Base-by-base conservation (phyloP, 23 tunicate genomes). In the Ascidia mentula region DNA sequence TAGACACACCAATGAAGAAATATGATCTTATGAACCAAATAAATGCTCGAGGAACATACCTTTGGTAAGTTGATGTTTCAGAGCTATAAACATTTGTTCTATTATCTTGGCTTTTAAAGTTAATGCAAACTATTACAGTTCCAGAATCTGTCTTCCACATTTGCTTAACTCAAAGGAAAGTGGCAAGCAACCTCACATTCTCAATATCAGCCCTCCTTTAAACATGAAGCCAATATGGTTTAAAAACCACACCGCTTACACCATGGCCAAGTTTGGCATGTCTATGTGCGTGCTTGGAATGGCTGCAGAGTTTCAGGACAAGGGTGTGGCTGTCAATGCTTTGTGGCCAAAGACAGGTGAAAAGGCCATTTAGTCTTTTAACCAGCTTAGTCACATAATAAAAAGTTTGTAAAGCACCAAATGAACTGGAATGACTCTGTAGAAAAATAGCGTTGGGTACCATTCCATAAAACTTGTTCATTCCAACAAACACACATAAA, bases 241-340 rank as follows among this genome's bases (percentile, higher is more conserved):
- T 60, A 87, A 87, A 65, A 85, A 81, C 72, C 95, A 89, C 82
- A 87, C 97, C 22, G 97, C 99, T 33, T 96, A 96, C 74, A 87
- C 94, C 18, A 96, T 96, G 30, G 95, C 99, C 22, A 96, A 96
- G 46, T 87, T 82, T 77, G 97, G 96, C 0, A 96, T 96, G 99
- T 85, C 97, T n/a, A 87, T 96, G 94, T 96, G 99, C 73, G 99
- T 93, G 38, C 46, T 91, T 40, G 99, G 99, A 38, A 96, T 96
- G 99, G 88, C 94, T 40, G 93, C 89, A 22, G 98, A 93, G 60
- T 86, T 93, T 45, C 72, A 84, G 72, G 83, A 83, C 0, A 45
- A 77, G 34, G 97, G 96, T 24, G 85, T 96, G 40, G 90, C 99
- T 0, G 99, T 96, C 36, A 96, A 96, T 91, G 92, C 94, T 30